A percentile compares a stretch with the other conserved stretches of the same genome.
phyloP scores from a whole-genome alignment of 2,797 vertebrate genomes.

The Notolabrus celidotus region DNA sequence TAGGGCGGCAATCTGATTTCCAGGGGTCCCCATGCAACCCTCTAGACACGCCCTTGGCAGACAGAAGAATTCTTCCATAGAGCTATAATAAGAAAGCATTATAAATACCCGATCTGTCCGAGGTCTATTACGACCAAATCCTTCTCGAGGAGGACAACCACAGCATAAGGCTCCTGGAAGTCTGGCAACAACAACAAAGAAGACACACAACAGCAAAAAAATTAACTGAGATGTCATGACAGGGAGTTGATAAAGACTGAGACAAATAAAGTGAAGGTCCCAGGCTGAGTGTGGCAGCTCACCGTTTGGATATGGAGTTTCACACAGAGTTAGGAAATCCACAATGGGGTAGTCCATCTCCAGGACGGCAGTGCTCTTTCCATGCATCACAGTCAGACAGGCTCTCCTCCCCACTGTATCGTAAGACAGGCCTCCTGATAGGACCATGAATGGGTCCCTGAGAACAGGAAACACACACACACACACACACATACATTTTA shows the following conservation, averaged over 20 bases:
- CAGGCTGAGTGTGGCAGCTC: slow-evolving; percentile 21
- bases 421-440: slow-evolving; percentile 97
- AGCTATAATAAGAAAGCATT: slow-evolving; percentile 21
- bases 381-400: slow-evolving; percentile 99
- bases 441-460: slow-evolving; percentile 97
- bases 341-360: slow-evolving; percentile 99
- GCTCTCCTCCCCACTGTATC: slow-evolving; percentile 96
- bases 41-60: no score
- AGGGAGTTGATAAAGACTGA: no score
- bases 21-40: no score
- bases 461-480: slow-evolving; percentile 45
- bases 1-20: no score
- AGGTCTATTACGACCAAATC: slow-evolving; percentile 98
- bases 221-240: slow-evolving; percentile 13
- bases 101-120: slow-evolving; percentile 95
- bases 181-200: slow-evolving; percentile 84
- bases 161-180: slow-evolving; percentile 98
- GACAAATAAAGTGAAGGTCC: background rate
- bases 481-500: slow-evolving; percentile 26
- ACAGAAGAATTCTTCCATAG: background rate
- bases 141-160: slow-evolving; percentile 97
- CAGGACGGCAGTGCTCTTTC: slow-evolving; percentile 96
- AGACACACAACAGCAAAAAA: background rate
- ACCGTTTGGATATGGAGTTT: slow-evolving; percentile 98
- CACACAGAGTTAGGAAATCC: slow-evolving; percentile 98